These are phyloP conservation scores for Actinopyga echinites DNA, from an alignment of 53 echinoderm and acorn worm genomes.

Conservation along the genomic window DNA sequence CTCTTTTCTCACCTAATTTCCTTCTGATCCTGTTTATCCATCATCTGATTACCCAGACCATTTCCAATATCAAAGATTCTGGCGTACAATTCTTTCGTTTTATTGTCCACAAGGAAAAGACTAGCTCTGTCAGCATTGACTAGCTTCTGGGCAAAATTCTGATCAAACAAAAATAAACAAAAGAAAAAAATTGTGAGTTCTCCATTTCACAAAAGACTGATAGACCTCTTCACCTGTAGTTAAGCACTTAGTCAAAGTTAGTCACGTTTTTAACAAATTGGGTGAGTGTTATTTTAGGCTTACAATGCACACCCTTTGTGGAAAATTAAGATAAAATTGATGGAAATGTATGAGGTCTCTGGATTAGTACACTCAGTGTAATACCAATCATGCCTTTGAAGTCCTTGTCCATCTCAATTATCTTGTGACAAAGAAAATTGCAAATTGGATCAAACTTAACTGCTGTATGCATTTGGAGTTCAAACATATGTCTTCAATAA, in stretches of 20 bases:
- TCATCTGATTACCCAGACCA: constrained; percentile 85
- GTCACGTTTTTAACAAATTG: no score
- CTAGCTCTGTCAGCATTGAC: constrained; percentile 96
- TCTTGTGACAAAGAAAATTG: no score
- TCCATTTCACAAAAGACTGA: not conserved
- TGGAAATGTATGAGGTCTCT: no score
- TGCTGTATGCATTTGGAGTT: no score
- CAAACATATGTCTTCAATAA: no score
- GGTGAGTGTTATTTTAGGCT: no score
- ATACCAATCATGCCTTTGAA: no score
- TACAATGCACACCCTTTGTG: no score
- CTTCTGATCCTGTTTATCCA: constrained; percentile 85
- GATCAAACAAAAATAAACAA: not conserved
- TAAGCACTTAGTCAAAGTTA: not conserved
- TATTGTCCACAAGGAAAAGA: constrained; percentile 91
- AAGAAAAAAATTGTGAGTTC: not conserved
- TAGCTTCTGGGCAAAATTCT: constrained; percentile 99
- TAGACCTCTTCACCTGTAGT: not conserved
- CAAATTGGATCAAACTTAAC: no score
- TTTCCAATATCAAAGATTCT: constrained; percentile 99
- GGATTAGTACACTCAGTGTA: no score
- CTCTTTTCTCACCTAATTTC: constrained; percentile 69
- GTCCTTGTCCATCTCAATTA: no score
- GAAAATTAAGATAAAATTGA: no score
- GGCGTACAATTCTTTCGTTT: constrained; percentile 91